These are phyloP conservation scores for Euleptes europaea DNA, from an alignment of 2,113 vertebrate species.

Conservation along the genomic window DNA sequence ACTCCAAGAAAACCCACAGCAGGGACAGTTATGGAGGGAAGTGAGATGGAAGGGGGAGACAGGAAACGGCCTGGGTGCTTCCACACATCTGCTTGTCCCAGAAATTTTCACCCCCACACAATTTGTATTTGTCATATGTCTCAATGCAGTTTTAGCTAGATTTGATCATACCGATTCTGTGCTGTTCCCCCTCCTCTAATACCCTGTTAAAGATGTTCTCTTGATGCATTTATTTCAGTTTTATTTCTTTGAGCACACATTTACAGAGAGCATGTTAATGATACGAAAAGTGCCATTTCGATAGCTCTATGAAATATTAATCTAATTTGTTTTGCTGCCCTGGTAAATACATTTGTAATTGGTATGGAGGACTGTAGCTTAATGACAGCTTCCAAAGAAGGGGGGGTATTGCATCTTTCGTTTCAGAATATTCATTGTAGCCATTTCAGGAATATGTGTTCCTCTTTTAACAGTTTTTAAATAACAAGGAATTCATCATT, in stretches of 20 bases:
- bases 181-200: not conserved
- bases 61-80: not conserved
- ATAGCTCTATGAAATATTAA: constrained; percentile 23
- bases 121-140: not conserved
- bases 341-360: constrained; percentile 12
- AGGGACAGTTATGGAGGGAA: not conserved
- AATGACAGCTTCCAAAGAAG: not conserved
- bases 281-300: constrained; percentile 5
- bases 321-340: constrained; percentile 22
- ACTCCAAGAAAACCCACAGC: not conserved
- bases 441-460: not conserved
- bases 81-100: not conserved
- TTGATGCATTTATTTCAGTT: not conserved
- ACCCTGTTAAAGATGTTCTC: not conserved
- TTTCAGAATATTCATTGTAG: not conserved
- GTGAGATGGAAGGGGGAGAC: too few relatives aligned
- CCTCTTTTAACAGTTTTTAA: not conserved
- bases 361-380: constrained; percentile 12
- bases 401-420: not conserved
- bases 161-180: fast-evolving
- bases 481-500: not conserved
- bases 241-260: not conserved
- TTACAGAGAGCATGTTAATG: not conserved
- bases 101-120: too few relatives aligned
- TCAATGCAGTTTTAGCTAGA: not conserved